Evolutionary conservation across 2,113 vertebrate species (phyloP).

Genomic region (Odontesthes bonariensis): DNA sequence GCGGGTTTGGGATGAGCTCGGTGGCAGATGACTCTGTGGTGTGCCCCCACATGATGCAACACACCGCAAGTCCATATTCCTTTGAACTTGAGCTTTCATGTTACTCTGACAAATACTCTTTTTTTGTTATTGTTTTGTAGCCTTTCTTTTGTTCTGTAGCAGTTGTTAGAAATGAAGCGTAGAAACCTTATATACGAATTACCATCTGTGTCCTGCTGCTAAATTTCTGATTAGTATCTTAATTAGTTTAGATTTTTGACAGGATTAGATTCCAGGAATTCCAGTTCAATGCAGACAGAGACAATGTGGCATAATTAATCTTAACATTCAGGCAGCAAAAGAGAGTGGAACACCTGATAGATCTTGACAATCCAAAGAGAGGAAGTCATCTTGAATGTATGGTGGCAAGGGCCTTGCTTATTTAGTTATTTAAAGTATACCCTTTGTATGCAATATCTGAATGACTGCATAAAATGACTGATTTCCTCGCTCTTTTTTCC

Average conservation of each 20-base stretch:
- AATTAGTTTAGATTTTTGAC: slow-evolving; percentile 22
- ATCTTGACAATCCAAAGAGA: slow-evolving; percentile 12
- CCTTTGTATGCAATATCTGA: slow-evolving; percentile 12
- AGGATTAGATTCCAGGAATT: slow-evolving; percentile 3
- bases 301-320: not conserved
- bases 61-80: slow-evolving; percentile 77
- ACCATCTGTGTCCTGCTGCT: not conserved
- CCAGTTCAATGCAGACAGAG: not conserved
- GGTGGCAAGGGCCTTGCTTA: slow-evolving; percentile 38
- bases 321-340: slow-evolving; percentile 32
- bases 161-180: slow-evolving; percentile 48
- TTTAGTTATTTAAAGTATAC: slow-evolving; percentile 5
- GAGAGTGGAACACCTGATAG: slow-evolving; percentile 20
- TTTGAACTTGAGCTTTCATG: slow-evolving; percentile 84
- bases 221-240: slow-evolving; percentile 34
- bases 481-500: slow-evolving; percentile 20
- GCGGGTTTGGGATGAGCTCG: slow-evolving; percentile 68
- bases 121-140: slow-evolving; percentile 71
- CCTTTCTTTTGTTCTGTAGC: slow-evolving; percentile 54
- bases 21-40: slow-evolving; percentile 69
- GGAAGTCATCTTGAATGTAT: slow-evolving; percentile 21
- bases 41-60: slow-evolving; percentile 83
- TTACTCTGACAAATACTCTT: slow-evolving; percentile 73
- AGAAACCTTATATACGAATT: slow-evolving; percentile 24
- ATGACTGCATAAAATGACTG: slow-evolving; percentile 28